phyloP scores from a whole-genome alignment of 2,113 vertebrate genomes.

The Ellobius talpinus region DNA sequence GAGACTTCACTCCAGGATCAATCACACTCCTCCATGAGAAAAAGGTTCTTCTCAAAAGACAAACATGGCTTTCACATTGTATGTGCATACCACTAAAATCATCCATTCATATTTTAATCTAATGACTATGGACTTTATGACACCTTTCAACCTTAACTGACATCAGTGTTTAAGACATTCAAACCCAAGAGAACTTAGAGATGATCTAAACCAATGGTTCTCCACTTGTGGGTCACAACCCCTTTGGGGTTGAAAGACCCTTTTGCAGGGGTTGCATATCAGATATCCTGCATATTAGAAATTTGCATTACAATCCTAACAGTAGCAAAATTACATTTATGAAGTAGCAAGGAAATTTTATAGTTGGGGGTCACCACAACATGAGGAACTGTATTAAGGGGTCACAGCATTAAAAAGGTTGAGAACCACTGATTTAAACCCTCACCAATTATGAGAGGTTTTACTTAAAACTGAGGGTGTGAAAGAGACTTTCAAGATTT shows the following conservation, averaged over 20 bases:
- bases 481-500: conserved; percentile 35
- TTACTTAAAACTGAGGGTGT: neutral
- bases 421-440: neutral
- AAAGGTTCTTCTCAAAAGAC: conserved; percentile 9
- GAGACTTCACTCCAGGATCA: neutral
- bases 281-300: neutral
- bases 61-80: neutral
- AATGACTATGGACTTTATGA: conserved; percentile 10
- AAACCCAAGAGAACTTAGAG: conserved; percentile 44
- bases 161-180: conserved; percentile 28
- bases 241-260: neutral
- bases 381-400: neutral
- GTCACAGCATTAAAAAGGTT: neutral
- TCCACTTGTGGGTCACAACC: neutral
- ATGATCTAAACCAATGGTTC: neutral
- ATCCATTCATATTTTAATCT: conserved; percentile 44
- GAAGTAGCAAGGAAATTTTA: neutral
- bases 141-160: neutral
- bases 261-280: neutral
- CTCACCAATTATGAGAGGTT: neutral
- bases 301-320: neutral
- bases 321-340: neutral
- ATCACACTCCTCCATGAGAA: neutral
- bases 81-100: neutral
- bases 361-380: neutral